Conservation (phyloP, 1,140 invertebrate species). For the Pygmarrhopalites habei region DNA sequence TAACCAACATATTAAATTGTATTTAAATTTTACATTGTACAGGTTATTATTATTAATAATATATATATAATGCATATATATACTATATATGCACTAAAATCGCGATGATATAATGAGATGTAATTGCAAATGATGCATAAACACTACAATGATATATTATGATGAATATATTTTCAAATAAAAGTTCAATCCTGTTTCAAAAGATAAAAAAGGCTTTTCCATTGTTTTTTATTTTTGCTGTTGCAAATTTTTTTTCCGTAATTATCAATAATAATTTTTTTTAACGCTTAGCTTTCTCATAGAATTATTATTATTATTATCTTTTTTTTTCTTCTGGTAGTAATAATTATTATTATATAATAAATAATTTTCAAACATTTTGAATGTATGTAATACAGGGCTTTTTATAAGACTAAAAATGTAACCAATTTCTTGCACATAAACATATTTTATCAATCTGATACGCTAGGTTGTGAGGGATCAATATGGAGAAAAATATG, state of each 20-base stretch:
- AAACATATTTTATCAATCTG: too few relatives aligned
- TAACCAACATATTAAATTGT: too few relatives aligned
- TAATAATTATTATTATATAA: constrained; percentile 4
- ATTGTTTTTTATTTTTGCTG: constrained; percentile 12
- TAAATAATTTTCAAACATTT: constrained; percentile 8
- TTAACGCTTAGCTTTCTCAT: background rate
- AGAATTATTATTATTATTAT: background rate
- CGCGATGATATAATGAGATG: too few relatives aligned
- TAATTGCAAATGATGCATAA: background rate
- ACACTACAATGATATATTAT: background rate
- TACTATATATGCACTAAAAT: too few relatives aligned
- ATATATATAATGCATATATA: too few relatives aligned
- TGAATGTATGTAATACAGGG: background rate
- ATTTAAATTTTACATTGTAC: too few relatives aligned
- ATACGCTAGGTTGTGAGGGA: background rate
- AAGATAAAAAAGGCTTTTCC: constrained; percentile 11
- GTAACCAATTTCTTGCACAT: background rate
- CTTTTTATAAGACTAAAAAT: background rate
- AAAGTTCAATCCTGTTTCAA: constrained; percentile 22
- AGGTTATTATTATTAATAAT: too few relatives aligned
- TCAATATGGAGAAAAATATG: constrained; percentile 28
- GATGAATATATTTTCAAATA: constrained; percentile 23
- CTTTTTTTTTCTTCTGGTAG: background rate
- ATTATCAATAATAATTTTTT: constrained; percentile 6
- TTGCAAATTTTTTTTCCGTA: constrained; percentile 10